A percentile compares a stretch with the other conserved stretches of the same genome.
Evolutionary conservation across 1,140 invertebrate species (phyloP).

Genomic region (Nasonia vitripennis): DNA sequence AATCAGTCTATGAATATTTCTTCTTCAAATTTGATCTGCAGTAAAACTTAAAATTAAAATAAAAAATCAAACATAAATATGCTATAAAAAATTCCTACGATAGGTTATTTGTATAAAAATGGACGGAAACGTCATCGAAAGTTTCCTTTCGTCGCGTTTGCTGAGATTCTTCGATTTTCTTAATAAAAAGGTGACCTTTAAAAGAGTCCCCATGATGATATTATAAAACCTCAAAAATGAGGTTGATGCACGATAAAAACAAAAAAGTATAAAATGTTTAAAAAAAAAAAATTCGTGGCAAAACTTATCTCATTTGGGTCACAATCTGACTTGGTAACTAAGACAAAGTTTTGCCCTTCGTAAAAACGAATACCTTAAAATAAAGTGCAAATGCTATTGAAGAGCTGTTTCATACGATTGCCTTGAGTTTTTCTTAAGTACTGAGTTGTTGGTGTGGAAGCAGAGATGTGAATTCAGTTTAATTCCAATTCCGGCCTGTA

Average conservation of each 20-base stretch:
- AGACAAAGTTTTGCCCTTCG: neutral
- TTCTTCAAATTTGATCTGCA: slow-evolving; percentile 33
- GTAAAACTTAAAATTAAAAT: slow-evolving; percentile 13
- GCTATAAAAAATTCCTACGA: neutral
- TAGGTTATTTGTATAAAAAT: slow-evolving; percentile 41
- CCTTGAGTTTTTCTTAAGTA: slow-evolving; percentile 48
- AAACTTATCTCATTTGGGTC: slow-evolving; percentile 19
- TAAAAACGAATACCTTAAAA: slow-evolving; percentile 21
- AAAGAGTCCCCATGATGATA: neutral
- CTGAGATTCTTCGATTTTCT: slow-evolving; percentile 20
- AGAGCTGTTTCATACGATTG: slow-evolving; percentile 29
- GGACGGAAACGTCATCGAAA: slow-evolving; percentile 44
- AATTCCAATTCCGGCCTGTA: slow-evolving; percentile 70
- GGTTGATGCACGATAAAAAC: neutral
- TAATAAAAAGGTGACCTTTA: neutral
- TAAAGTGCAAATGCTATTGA: slow-evolving; percentile 25
- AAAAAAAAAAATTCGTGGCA: slow-evolving; percentile 13
- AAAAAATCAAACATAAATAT: slow-evolving; percentile 10
- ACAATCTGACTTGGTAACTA: slow-evolving; percentile 38
- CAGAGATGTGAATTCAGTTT: slow-evolving; percentile 55
- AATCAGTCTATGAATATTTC: slow-evolving; percentile 46
- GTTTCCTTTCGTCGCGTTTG: slow-evolving; percentile 3
- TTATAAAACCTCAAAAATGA: slow-evolving; percentile 1
- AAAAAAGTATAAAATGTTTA: slow-evolving; percentile 23
- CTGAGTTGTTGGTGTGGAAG: neutral